These are phyloP conservation scores for Tetraodon nigroviridis DNA, from an alignment of 2,113 vertebrate genomes.

Conservation along the genomic window DNA sequence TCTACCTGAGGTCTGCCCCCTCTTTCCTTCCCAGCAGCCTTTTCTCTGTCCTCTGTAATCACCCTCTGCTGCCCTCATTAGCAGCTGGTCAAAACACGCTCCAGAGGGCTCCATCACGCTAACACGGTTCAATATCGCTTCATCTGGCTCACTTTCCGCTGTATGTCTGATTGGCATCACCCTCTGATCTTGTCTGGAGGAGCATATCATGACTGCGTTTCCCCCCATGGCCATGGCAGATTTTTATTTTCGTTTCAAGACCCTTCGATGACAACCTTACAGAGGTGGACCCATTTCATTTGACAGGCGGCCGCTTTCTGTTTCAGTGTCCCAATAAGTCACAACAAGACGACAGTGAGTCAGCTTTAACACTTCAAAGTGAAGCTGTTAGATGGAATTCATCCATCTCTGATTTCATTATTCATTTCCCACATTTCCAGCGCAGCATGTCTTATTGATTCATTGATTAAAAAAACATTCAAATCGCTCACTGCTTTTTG, in stretches of 20 bases:
- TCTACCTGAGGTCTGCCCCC: conserved; percentile 13
- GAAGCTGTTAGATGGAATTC: neutral
- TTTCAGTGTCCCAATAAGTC: neutral
- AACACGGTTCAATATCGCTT: conserved; percentile 6
- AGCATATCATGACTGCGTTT: neutral
- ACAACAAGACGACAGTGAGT: neutral
- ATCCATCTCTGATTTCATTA: neutral
- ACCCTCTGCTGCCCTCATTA: conserved; percentile 19
- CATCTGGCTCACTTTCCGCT: neutral
- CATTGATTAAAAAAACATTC: neutral
- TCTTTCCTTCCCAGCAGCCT: conserved; percentile 4
- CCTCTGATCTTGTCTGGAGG: neutral
- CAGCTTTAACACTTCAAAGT: neutral
- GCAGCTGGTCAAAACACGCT: conserved; percentile 5
- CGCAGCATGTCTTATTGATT: neutral
- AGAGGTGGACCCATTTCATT: neutral
- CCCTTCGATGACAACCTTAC: neutral
- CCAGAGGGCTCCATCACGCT: conserved; percentile 19
- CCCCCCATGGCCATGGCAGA: neutral
- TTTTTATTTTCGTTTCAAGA: no score
- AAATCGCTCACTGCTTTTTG: neutral
- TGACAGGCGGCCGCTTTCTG: neutral
- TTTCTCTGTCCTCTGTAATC: conserved; percentile 25
- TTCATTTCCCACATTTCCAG: neutral
- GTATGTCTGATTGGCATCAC: conserved; percentile 13